These are phyloP conservation scores for Mythimna impura DNA, from an alignment of 2,888 invertebrate genomes.

Conservation along the genomic window DNA sequence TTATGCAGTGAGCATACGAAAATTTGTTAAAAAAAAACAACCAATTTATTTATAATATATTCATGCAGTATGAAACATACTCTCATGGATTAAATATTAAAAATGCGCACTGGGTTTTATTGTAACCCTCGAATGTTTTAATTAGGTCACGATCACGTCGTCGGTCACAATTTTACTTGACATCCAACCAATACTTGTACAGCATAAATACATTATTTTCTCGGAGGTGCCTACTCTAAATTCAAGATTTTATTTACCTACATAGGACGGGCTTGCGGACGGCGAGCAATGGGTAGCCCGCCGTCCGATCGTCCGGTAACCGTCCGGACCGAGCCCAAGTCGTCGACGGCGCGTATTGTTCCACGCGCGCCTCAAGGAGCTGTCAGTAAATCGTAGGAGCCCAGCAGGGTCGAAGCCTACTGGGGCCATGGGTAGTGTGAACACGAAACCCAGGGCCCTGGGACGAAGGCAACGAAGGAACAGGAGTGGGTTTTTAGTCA, in stretches of 20 bases:
- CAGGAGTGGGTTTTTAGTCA: too few relatives aligned
- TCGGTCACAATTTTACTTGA: not conserved
- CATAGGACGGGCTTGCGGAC: too few relatives aligned
- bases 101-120: conserved; percentile 28
- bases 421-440: too few relatives aligned
- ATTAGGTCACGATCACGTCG: not conserved
- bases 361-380: too few relatives aligned
- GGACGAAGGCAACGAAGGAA: too few relatives aligned
- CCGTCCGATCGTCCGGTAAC: too few relatives aligned
- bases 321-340: too few relatives aligned
- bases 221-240: not conserved
- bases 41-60: conserved; percentile 24
- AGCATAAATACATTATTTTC: not conserved
- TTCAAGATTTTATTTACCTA: not conserved
- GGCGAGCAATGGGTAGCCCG: too few relatives aligned
- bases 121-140: not conserved
- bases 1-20: conserved; percentile 7
- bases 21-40: conserved; percentile 1
- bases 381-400: too few relatives aligned
- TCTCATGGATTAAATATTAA: conserved; percentile 4
- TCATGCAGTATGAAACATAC: conserved; percentile 11
- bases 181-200: not conserved
- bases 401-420: too few relatives aligned
- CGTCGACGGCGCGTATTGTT: too few relatives aligned
- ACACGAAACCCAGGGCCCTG: too few relatives aligned